Base-by-base conservation (phyloP, 2,113 vertebrate species). In the Rhinolophus sinicus region DNA sequence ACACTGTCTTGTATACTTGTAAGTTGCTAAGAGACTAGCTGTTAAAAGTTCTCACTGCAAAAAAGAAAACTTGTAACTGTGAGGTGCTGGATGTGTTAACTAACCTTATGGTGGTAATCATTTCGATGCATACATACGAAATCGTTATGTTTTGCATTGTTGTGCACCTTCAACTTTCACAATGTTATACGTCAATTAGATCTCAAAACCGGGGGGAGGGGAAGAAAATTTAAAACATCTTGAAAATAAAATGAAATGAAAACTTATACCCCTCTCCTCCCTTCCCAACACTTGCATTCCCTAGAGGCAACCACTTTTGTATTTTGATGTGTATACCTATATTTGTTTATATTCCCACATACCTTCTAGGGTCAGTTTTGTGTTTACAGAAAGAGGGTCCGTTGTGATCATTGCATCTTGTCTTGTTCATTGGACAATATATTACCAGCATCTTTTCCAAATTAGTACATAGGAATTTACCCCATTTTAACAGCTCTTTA, bases 191-290 rank as follows among this genome's bases (percentile, higher is more conserved):
- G n/a, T n/a, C 76, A 44, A 1, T 75, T 73, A 73, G 18, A n/a
- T 72, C 4, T 80, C 19, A 70, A 72, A 72, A 40, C 26, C 40
- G 24, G 54, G 40, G 24, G 24, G 8, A 38, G 30, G 5, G 28
- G 19, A 75, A 73, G 35, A 73, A 82, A 54, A 65, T 75, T 82
- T 73, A 64, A 82, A 88, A 73, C 58, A 44, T 56, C 67, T 64
- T 82, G 30, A 33, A 64, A 65, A 28, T 30, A 62, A 88, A 73
- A 65, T 40, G 24, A 88, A 78, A 18, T 40, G 15, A 54, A 52
- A 85, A 80, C 54, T 35, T 50, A 56, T 5, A 8, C 8, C 18
- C 16, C 14, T 58, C 16, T 52, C 7, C 35, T 64, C 22, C 69
- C 33, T 28, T 69, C 60, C 18, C 14, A 78, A 22, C 47, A 75